Percentiles rank a stretch among this genome's conserved stretches.
phyloP scores from a whole-genome alignment of 2,888 invertebrate genomes.

The Cephus pulcher region DNA sequence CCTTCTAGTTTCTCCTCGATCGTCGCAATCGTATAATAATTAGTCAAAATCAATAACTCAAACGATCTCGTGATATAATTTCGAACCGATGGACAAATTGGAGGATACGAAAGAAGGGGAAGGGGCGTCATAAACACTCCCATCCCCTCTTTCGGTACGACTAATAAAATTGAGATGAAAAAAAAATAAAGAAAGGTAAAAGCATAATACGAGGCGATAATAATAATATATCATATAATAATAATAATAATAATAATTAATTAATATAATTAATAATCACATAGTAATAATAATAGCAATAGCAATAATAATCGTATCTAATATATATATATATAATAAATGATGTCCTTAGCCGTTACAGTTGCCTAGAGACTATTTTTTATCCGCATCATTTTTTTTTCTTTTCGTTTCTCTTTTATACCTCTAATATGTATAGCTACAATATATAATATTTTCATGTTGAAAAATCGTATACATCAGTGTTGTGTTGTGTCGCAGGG shows the following conservation, averaged over 20 bases:
- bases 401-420: conserved; percentile 41
- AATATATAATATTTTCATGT: conserved; percentile 66
- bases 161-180: conserved; percentile 14
- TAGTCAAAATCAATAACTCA: conserved; percentile 21
- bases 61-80: conserved; percentile 20
- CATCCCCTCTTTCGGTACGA: not conserved
- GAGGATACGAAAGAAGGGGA: conserved; percentile 11
- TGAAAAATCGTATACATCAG: conserved; percentile 70
- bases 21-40: conserved; percentile 21
- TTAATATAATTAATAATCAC: conserved; percentile 26
- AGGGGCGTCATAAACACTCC: not conserved
- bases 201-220: conserved; percentile 5
- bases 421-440: conserved; percentile 64
- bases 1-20: conserved; percentile 23
- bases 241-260: conserved; percentile 24
- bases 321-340: conserved; percentile 42
- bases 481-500: conserved; percentile 67
- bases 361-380: conserved; percentile 58
- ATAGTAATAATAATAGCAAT: conserved; percentile 30
- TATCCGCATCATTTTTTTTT: conserved; percentile 45
- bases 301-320: conserved; percentile 37
- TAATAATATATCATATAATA: conserved; percentile 31
- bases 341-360: conserved; percentile 58
- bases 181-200: conserved; percentile 6
- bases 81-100: conserved; percentile 20